Percentiles rank a stretch among this genome's conserved stretches.
Conservation (phyloP, 2,797 vertebrate genomes). For the Margarornis squamiger region DNA sequence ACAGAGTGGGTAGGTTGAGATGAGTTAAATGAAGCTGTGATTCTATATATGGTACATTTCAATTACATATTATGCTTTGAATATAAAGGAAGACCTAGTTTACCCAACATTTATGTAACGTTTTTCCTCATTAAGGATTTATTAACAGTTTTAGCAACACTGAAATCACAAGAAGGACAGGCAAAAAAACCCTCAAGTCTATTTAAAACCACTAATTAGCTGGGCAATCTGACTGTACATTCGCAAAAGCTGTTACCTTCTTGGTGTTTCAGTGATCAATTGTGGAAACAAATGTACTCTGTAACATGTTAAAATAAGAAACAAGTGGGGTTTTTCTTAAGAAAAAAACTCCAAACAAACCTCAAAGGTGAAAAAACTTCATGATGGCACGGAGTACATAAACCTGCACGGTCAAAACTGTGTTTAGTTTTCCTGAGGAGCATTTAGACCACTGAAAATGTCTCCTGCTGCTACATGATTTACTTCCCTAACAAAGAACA, state of each 20-base stretch:
- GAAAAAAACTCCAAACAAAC: neutral
- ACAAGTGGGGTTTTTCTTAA: neutral
- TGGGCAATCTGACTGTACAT: neutral
- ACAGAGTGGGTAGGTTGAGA: neutral
- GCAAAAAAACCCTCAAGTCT: neutral
- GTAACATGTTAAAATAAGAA: neutral
- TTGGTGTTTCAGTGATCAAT: neutral
- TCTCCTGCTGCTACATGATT: neutral
- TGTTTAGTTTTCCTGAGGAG: neutral
- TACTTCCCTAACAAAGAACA: neutral
- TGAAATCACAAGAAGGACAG: neutral
- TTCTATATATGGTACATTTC: neutral
- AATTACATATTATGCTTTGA: neutral
- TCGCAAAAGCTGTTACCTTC: neutral
- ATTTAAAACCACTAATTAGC: slow-evolving; percentile 22
- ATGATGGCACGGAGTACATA: neutral
- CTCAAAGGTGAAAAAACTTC: neutral
- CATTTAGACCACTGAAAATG: neutral
- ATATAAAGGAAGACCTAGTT: neutral
- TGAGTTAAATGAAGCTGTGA: slow-evolving; percentile 1
- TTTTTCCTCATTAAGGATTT: slow-evolving; percentile 8
- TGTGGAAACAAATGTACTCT: neutral
- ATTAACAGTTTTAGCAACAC: neutral
- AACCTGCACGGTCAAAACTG: neutral
- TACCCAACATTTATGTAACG: neutral